Conservation (phyloP, 2,797 vertebrate species). For the Danio kyathit region DNA sequence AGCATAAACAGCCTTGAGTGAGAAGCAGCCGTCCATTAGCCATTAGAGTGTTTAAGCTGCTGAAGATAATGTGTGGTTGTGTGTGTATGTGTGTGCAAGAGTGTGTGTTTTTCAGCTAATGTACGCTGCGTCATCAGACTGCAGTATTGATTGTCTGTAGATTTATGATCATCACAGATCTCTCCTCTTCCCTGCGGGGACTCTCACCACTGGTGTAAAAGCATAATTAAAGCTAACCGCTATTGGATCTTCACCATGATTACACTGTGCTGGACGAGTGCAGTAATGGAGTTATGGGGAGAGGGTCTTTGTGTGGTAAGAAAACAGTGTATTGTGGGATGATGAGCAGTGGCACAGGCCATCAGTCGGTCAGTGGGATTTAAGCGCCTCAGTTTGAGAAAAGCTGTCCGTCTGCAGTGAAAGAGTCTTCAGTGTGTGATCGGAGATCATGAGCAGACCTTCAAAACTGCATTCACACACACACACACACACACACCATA, state of each 20-base stretch:
- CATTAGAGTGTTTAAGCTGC: too few relatives aligned
- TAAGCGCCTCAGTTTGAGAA: too few relatives aligned
- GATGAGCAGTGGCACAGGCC: too few relatives aligned
- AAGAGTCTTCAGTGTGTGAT: too few relatives aligned
- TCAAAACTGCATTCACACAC: too few relatives aligned
- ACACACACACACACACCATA: too few relatives aligned
- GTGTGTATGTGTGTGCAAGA: background rate
- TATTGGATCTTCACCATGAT: conserved; percentile 57
- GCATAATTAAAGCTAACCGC: conserved; percentile 64
- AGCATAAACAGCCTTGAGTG: too few relatives aligned
- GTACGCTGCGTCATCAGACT: conserved; percentile 51
- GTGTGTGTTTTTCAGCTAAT: conserved; percentile 53
- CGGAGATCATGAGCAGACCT: too few relatives aligned
- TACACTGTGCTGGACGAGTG: conserved; percentile 7
- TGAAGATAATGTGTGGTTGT: too few relatives aligned
- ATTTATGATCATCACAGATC: conserved; percentile 39
- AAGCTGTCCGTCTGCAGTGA: too few relatives aligned
- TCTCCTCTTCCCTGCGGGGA: conserved; percentile 51
- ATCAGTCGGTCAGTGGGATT: too few relatives aligned
- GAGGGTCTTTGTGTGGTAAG: background rate
- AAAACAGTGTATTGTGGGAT: background rate
- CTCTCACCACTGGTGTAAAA: conserved; percentile 45
- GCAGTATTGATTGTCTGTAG: conserved; percentile 48
- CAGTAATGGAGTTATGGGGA: conserved; percentile 30
- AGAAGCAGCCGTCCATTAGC: too few relatives aligned